phyloP scores from a whole-genome alignment of 2,113 vertebrate species.

The Capreolus pygargus region DNA sequence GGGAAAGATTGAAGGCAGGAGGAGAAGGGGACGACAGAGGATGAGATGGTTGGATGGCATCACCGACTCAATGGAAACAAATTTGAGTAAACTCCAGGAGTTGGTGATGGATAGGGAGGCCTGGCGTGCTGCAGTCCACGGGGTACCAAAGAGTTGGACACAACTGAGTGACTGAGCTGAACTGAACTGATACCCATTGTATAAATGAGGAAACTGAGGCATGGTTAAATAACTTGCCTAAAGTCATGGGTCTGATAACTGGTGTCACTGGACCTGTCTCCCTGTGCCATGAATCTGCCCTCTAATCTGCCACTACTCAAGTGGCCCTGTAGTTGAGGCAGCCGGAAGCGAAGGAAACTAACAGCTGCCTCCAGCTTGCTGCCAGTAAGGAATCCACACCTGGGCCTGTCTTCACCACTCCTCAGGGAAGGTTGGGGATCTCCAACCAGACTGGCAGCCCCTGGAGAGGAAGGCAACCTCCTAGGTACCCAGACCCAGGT shows the following conservation, averaged over 20 bases:
- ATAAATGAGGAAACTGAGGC: not conserved
- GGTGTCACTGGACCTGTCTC: not conserved
- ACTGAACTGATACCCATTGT: not conserved
- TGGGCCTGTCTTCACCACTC: not conserved
- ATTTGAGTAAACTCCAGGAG: not conserved
- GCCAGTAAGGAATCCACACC: too few species aligned
- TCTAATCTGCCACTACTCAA: not conserved
- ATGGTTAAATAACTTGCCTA: not conserved
- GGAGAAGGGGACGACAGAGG: not conserved
- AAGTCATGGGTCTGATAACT: not conserved
- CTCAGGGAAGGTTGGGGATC: not conserved
- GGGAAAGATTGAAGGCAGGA: not conserved
- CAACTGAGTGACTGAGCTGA: not conserved
- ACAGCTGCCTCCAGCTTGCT: too few species aligned
- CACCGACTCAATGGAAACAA: not conserved
- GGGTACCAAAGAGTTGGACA: not conserved
- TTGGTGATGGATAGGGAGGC: not conserved
- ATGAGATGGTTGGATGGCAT: not conserved
- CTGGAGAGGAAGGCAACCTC: not conserved
- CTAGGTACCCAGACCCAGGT: not conserved
- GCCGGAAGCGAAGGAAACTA: not conserved
- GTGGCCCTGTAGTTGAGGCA: not conserved
- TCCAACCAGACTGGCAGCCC: not conserved
- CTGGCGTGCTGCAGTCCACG: not conserved
- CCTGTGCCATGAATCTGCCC: rapidly evolving